A percentile compares a stretch with the other conserved stretches of the same genome.
These are phyloP conservation scores for Salminus brasiliensis DNA, from an alignment of 2,113 vertebrate species.

Conservation along the genomic window DNA sequence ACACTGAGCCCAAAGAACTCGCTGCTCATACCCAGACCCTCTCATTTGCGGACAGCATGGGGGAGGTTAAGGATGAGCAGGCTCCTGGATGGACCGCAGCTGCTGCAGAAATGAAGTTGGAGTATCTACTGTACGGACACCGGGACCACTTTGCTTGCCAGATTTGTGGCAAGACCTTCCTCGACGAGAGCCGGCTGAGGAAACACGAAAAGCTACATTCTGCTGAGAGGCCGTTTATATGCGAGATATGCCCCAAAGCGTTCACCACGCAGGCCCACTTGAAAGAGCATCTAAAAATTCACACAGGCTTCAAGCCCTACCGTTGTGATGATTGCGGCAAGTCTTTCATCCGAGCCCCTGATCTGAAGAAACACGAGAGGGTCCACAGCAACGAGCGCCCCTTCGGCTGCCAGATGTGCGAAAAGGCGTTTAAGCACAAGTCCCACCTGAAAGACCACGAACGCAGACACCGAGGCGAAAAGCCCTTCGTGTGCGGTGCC, in stretches of 20 bases:
- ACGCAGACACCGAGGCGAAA: slow-evolving; percentile 92
- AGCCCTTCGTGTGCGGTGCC: slow-evolving; percentile 95
- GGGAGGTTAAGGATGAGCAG: slow-evolving; percentile 89
- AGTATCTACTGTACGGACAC: slow-evolving; percentile 95
- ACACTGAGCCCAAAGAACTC: slow-evolving; percentile 82
- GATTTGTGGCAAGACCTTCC: slow-evolving; percentile 88
- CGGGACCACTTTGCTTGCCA: slow-evolving; percentile 94
- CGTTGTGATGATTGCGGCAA: slow-evolving; percentile 97
- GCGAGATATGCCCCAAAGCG: slow-evolving; percentile 97
- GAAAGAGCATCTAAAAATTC: slow-evolving; percentile 98
- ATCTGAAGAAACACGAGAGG: slow-evolving; percentile 94
- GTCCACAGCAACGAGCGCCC: slow-evolving; percentile 98
- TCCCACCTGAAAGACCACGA: slow-evolving; percentile 99
- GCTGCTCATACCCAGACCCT: slow-evolving; percentile 89
- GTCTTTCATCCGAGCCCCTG: slow-evolving; percentile 94
- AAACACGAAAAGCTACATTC: slow-evolving; percentile 95
- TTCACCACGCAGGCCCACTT: slow-evolving; percentile 97
- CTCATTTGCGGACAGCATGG: slow-evolving; percentile 90
- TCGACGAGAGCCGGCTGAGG: slow-evolving; percentile 88
- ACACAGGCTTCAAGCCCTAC: slow-evolving; percentile 96
- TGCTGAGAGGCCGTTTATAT: slow-evolving; percentile 93
- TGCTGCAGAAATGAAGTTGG: slow-evolving; percentile 93
- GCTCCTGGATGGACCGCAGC: slow-evolving; percentile 86
- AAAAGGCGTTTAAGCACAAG: slow-evolving; percentile 99
- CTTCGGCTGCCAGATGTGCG: slow-evolving; percentile 95